Evolutionary conservation across 2,113 vertebrate genomes (phyloP), one percentile per base, ranked within the genome.

Genomic region (Paedocypris sp.): DNA sequence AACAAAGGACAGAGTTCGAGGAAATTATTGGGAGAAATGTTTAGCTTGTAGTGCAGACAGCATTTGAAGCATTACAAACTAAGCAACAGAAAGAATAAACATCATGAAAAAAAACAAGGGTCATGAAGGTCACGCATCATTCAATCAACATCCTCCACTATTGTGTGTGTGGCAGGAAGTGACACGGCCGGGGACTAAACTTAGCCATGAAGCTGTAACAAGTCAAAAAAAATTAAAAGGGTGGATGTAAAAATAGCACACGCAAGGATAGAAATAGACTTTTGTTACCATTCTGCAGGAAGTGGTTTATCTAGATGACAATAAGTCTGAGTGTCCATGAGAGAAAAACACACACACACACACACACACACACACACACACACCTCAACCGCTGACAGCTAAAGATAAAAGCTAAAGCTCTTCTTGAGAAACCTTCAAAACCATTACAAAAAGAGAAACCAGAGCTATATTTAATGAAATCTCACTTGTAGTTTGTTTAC

Each of bases 241-340:
- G 35, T 28, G 48, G 6, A 52, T 28, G 16, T 77, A 73, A 79
- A 81, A 77, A 78, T 80, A 80, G 75, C 79, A 75, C 76, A 68
- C 42, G 29, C 67, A 12, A 23, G 56, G 65, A 64, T 84, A 84
- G 79, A 78, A 83, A 83, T 85, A 84, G 70, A 68, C 39, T 35
- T 10, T 47, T 49, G 64, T 68, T 75, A 67, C 64, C 66, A 25
- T 67, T 69, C 73, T 77, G 75, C 81, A 80, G 78, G 75, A 78
- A 76, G 76, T 61, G 57, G 72, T 57, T 60, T 62, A 62, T 41
- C 51, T 46, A 72, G 67, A 69, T 47, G 60, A 73, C 58, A 64
- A 75, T 80, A 75, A 75, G 73, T 75, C 75, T 35, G 76, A 73
- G 71, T 77, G 75, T 70, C 64, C 73, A 66, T 65, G 15, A 23